Percentiles rank a stretch among this genome's conserved stretches.
These are phyloP conservation scores for Poicephalus gulielmi DNA, from an alignment of 2,113 vertebrate genomes.

Conservation along the genomic window DNA sequence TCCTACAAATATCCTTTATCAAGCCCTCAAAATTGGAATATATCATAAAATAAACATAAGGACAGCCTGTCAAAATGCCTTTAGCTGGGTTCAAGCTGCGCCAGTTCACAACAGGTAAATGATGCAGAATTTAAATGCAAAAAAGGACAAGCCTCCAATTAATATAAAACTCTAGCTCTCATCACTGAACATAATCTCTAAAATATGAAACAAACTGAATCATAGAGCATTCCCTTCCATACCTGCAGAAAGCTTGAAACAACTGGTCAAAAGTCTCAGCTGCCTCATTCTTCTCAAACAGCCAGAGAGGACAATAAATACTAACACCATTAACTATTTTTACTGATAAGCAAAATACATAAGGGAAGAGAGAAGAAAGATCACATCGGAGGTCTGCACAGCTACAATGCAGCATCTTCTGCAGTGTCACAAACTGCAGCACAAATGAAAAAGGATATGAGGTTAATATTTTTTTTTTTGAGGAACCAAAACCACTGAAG, in stretches of 20 bases:
- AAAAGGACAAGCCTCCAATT: not conserved
- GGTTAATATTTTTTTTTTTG: not conserved
- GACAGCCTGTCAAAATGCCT: not conserved
- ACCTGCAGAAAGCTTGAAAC: not conserved
- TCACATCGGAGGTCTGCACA: not conserved
- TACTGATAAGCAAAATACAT: not conserved
- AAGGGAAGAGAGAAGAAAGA: not conserved
- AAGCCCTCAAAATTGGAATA: not conserved
- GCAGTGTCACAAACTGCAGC: not conserved
- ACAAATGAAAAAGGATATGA: not conserved
- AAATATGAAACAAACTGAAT: not conserved
- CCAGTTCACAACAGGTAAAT: not conserved
- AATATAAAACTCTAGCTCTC: not conserved
- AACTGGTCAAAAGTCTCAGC: not conserved
- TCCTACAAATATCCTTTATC: not conserved
- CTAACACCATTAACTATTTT: not conserved
- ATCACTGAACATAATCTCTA: not conserved
- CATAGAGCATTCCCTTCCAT: fast-evolving
- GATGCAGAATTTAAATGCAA: not conserved
- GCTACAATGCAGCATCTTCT: not conserved
- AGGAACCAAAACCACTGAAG: not conserved
- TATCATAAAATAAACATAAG: not conserved
- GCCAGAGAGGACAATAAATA: not conserved
- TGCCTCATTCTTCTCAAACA: not conserved
- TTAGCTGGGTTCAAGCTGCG: not conserved